These are phyloP conservation scores for Platycnemis pennipes DNA, from an alignment of 2,888 invertebrate species.

Conservation along the genomic window DNA sequence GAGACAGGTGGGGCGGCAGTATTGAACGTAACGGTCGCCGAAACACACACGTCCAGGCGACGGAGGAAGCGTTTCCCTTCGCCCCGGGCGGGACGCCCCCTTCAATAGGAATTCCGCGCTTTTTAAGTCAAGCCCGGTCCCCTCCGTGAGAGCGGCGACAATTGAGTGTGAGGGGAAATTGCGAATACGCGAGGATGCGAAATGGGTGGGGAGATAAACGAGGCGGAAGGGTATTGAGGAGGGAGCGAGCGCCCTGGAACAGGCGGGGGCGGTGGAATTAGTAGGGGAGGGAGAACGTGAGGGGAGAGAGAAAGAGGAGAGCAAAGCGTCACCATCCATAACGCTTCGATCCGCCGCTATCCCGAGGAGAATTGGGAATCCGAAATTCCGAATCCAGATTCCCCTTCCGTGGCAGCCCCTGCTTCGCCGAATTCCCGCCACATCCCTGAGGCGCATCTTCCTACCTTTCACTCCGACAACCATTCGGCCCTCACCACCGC, in stretches of 20 bases:
- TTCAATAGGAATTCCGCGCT: background rate
- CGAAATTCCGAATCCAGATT: conserved; percentile 61
- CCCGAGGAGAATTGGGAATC: conserved; percentile 64
- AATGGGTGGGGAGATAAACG: background rate
- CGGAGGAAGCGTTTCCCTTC: background rate
- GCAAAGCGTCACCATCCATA: conserved; percentile 64
- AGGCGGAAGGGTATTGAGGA: background rate
- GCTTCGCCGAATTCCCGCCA: background rate
- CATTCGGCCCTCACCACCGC: background rate
- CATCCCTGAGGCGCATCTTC: background rate
- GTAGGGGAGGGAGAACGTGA: background rate
- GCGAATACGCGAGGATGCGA: background rate
- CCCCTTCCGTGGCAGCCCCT: background rate
- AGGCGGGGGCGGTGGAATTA: background rate
- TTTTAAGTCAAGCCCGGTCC: background rate
- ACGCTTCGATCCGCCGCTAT: conserved; percentile 40
- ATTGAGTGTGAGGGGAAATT: background rate
- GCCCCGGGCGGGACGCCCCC: background rate
- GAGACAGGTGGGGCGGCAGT: background rate
- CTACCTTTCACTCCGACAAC: background rate
- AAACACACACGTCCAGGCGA: background rate
- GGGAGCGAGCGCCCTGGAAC: conserved; percentile 14
- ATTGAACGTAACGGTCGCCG: background rate
- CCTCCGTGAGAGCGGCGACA: background rate
- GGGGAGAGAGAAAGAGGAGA: conserved; percentile 36